These are phyloP conservation scores for Calephelis nemesis DNA, from an alignment of 1,140 invertebrate species.

Conservation along the genomic window DNA sequence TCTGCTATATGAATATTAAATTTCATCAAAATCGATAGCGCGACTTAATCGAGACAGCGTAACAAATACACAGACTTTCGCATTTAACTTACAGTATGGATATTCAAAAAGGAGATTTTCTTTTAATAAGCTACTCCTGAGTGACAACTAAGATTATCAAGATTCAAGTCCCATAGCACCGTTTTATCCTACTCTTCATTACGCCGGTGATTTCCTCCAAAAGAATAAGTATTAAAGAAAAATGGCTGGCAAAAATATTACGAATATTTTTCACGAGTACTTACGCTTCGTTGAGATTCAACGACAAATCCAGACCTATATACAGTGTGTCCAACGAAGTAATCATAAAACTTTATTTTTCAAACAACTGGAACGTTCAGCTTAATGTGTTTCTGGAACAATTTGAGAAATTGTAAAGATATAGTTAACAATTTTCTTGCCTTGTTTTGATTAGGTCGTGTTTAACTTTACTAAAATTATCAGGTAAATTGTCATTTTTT, in stretches of 20 bases:
- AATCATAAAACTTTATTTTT: neutral
- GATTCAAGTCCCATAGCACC: conserved; percentile 35
- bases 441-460: too few species aligned
- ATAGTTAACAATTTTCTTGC: too few species aligned
- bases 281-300: conserved; percentile 29
- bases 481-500: too few species aligned
- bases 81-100: too few species aligned
- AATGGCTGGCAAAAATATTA: conserved; percentile 27
- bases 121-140: conserved; percentile 47
- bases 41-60: too few species aligned
- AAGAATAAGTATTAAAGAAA: conserved; percentile 38
- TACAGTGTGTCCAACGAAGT: conserved; percentile 6
- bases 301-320: conserved; percentile 12
- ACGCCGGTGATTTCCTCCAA: conserved; percentile 35
- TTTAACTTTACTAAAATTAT: too few species aligned
- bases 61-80: too few species aligned
- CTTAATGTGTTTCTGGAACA: too few species aligned
- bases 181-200: conserved; percentile 40
- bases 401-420: too few species aligned
- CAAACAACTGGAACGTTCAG: too few species aligned
- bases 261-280: conserved; percentile 36
- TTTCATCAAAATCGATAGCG: too few species aligned
- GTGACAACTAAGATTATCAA: conserved; percentile 45
- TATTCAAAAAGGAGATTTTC: conserved; percentile 37
- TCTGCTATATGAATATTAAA: too few species aligned